These are phyloP conservation scores for Matsumurasca onukii DNA, from an alignment of 1,140 invertebrate genomes.

Conservation along the genomic window DNA sequence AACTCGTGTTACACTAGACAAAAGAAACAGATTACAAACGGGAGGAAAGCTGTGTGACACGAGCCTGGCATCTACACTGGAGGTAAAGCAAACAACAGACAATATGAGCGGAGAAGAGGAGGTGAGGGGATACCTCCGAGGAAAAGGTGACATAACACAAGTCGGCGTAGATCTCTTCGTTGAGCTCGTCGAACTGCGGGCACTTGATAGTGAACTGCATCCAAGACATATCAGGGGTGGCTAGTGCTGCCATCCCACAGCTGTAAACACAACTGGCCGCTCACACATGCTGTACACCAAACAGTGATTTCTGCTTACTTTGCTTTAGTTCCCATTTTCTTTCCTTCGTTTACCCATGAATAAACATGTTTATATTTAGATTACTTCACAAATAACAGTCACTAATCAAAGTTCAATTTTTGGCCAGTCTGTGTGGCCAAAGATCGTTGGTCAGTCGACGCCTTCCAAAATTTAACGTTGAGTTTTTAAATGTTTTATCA, in stretches of 20 bases:
- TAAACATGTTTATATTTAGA: too few species aligned
- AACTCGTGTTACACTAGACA: not conserved
- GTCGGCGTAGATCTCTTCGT: conserved; percentile 85
- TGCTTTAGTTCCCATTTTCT: not conserved
- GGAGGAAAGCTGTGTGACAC: conserved; percentile 4
- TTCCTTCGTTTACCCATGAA: not conserved
- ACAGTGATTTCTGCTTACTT: not conserved
- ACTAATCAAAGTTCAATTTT: too few species aligned
- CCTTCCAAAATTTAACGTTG: too few species aligned
- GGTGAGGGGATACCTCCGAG: conserved; percentile 56
- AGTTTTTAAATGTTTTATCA: too few species aligned
- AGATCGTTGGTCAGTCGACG: too few species aligned
- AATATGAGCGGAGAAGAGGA: conserved; percentile 18
- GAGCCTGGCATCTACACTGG: conserved; percentile 1
- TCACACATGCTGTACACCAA: not conserved
- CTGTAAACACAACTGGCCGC: conserved; percentile 11
- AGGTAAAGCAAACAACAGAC: conserved; percentile 16
- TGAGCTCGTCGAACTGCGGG: conserved; percentile 60
- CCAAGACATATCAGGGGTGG: conserved; percentile 46
- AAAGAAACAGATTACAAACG: not conserved
- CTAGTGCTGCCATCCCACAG: not conserved
- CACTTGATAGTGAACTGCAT: conserved; percentile 63
- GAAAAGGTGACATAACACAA: conserved; percentile 82
- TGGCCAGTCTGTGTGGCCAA: too few species aligned
- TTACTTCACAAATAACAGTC: too few species aligned